Base-by-base conservation (phyloP, 1,140 invertebrate species). In the Philotrypesis tridentata region DNA sequence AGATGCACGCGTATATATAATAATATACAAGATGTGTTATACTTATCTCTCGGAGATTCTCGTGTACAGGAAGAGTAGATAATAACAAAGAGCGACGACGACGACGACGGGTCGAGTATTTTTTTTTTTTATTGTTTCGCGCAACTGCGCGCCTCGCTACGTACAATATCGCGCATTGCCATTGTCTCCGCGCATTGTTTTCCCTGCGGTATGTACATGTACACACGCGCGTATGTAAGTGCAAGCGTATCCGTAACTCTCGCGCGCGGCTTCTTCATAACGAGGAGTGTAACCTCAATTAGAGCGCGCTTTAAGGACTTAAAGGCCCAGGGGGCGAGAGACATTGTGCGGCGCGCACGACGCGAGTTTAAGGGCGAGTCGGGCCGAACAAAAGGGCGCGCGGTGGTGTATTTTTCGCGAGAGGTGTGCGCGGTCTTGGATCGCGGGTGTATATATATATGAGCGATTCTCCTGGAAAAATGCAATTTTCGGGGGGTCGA, bases 281-380 rank as follows among this genome's bases (percentile, higher is more conserved):
- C 73, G 73, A 82, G 80, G 60, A 82, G 80, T n/a, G n/a, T 73
- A 82, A 82, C 88, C 90, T 91, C 90, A 92, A 91, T 92, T 92
- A 91, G 88, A 89, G 88, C 83, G 88, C 83, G 86, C 87, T 90
- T 90, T 89, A 88, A 92, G 89, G 87, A 86, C 87, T 89, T 90
- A 91, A 91, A 91, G 88, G 90, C 90, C 90, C 87, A 89, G 88
- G 88, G n/a, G 90, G 90, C 90, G 89, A 88, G 70, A 5, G 33
- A 37, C 33, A 9, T n/a, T n/a, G n/a, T 2, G 27, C 12, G 8
- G 65, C n/a, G 80, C 79, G 76, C 12, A 9, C 17, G 40, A 43
- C 40, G 6, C 48, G 48, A 55, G 48, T 48, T 48, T 48, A 48
- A 48, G 43, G 43, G 43, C 43, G 17, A 48, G 17, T 17, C 14